These are phyloP conservation scores for Pocillopora grandis DNA, from an alignment of 92 coral and sea anemone genomes.

Conservation along the genomic window DNA sequence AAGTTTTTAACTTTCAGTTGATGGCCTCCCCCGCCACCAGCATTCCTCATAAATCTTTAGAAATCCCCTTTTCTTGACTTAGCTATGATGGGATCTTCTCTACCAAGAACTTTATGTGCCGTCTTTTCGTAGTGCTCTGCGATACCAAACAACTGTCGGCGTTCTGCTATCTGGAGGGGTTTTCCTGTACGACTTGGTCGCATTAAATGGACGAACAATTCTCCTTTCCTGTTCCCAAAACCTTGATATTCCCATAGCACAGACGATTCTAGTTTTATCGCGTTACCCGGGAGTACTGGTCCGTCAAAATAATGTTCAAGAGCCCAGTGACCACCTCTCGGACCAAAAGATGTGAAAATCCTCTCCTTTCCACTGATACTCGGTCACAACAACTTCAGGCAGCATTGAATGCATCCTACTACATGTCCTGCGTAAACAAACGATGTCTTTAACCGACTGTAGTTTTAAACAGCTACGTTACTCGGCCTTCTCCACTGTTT, in stretches of 20 bases:
- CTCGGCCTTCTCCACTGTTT: no score
- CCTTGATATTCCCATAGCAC: slow-evolving; percentile 70
- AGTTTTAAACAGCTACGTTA: not conserved
- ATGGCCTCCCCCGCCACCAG: slow-evolving; percentile 84
- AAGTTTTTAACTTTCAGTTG: slow-evolving; percentile 41
- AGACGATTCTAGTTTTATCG: slow-evolving; percentile 26
- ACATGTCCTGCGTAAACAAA: slow-evolving; percentile 43
- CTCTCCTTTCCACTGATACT: slow-evolving; percentile 40
- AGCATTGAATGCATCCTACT: slow-evolving; percentile 32
- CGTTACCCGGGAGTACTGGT: slow-evolving; percentile 35
- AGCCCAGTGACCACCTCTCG: slow-evolving; percentile 29
- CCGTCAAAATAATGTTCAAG: slow-evolving; percentile 61
- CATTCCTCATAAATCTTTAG: slow-evolving; percentile 65
- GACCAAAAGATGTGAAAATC: slow-evolving; percentile 46
- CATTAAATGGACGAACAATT: slow-evolving; percentile 50
- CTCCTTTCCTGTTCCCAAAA: slow-evolving; percentile 68
- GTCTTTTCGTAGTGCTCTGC: slow-evolving; percentile 53
- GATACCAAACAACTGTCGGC: slow-evolving; percentile 55
- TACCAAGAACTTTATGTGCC: not conserved
- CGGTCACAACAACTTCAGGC: slow-evolving; percentile 26
- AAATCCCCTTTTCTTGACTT: slow-evolving; percentile 57
- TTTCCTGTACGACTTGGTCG: slow-evolving; percentile 21
- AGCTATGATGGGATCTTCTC: slow-evolving; percentile 35
- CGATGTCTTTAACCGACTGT: slow-evolving; percentile 31
- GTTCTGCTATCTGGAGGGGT: slow-evolving; percentile 22